Evolutionary conservation across 2,888 invertebrate genomes (phyloP), one percentile per base, ranked within the genome.

Genomic region (Schizotus pectinicornis): DNA sequence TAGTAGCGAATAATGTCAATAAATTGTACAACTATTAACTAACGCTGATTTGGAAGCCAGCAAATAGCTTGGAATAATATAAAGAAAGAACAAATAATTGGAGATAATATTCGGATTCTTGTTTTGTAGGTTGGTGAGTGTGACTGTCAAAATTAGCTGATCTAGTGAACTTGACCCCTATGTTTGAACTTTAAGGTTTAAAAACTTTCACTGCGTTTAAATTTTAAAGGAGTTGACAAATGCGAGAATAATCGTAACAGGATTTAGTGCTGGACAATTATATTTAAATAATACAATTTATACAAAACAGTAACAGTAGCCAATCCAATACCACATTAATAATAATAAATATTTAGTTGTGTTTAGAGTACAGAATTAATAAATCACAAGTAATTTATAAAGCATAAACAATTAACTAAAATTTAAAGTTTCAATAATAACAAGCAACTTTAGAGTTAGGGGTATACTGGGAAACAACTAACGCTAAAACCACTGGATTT

Each of bases 111-210:
- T 22, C 5, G 22, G 5, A 22, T 22, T 3, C 5, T 22, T 22
- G 3, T 22, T 22, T 22, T 2, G 22, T 22, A 5, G 22, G 22
- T 22, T 22, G 5, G 22, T 22, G n/a, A n/a, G n/a, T n/a, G n/a
- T n/a, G n/a, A n/a, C n/a, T n/a, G 22, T 22, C 22, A 31, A 31
- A 14, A 45, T 7, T 37, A 31, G n/a, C n/a, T n/a, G n/a, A n/a
- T n/a, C n/a, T n/a, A n/a, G n/a, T n/a, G n/a, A n/a, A 45, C 9
- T n/a, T 35, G 30, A 13, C 39, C 53, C 42, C 22, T 5, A 22
- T 5, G 3, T 48, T 52, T 49, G 50, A 43, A 49, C 48, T 58
- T 54, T 49, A 59, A 54, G 39, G 49, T 59, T 59, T 54, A 59
- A 59, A 37, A 59, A 58, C 31, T 54, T 49, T 32, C 42, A 11